Percentiles rank a stretch among this genome's conserved stretches.
These are phyloP conservation scores for Lasioglossum lativentre DNA, from an alignment of 2,888 invertebrate genomes.

Conservation along the genomic window DNA sequence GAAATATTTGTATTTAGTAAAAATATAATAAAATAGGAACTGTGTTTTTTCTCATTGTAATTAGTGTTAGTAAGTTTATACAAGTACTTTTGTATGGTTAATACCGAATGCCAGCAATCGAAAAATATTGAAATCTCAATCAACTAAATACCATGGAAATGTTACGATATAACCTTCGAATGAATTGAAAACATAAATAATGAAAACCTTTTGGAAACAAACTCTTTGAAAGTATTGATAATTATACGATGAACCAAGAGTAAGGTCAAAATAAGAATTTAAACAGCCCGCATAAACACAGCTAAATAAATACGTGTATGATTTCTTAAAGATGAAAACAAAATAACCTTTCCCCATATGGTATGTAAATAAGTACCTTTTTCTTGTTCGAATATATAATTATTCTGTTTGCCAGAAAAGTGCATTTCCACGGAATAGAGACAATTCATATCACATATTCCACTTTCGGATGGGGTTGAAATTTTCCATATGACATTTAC, in stretches of 20 bases:
- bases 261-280: slow-evolving; percentile 21
- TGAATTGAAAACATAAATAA: background rate
- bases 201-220: background rate
- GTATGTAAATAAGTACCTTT: slow-evolving; percentile 2
- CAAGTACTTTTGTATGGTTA: background rate
- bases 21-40: background rate
- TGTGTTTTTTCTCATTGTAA: background rate
- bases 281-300: slow-evolving; percentile 21
- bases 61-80: background rate
- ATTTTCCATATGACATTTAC: background rate
- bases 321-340: slow-evolving; percentile 28
- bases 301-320: background rate
- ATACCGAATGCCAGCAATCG: background rate
- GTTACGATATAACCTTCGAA: background rate
- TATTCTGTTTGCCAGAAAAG: background rate
- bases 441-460: slow-evolving; percentile 20
- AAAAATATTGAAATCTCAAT: background rate
- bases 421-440: background rate
- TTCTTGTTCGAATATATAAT: background rate
- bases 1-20: background rate
- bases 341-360: slow-evolving; percentile 15
- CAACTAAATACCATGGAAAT: background rate
- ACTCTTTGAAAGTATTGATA: background rate
- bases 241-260: background rate
- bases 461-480: background rate